Evolutionary conservation across 2,888 invertebrate genomes (phyloP).

Genomic region (Lycocerus yunnanus): DNA sequence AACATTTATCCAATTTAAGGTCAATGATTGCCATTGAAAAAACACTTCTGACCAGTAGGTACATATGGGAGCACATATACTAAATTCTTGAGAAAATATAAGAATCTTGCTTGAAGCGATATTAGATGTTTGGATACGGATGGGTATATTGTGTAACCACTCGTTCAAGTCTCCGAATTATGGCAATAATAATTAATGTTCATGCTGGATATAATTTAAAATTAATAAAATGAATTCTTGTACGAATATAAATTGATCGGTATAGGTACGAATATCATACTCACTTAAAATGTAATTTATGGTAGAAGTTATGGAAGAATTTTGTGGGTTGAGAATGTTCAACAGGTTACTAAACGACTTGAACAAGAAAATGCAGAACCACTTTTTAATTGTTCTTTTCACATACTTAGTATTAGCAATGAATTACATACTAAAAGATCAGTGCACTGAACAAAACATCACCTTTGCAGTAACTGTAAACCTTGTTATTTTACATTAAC

Average conservation of each 20-base stretch:
- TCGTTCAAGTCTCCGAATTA: conserved; percentile 8
- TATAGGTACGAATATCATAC: not conserved
- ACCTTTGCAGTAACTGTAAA: not conserved
- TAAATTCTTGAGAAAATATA: conserved; percentile 9
- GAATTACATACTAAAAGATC: not conserved
- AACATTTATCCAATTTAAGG: conserved; percentile 12
- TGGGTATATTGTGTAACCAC: conserved; percentile 11
- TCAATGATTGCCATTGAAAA: conserved; percentile 26
- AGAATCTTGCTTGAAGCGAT: conserved; percentile 8
- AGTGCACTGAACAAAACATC: not conserved
- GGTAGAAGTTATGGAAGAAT: not conserved
- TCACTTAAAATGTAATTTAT: not conserved
- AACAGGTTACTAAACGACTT: not conserved
- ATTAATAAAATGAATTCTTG: not conserved
- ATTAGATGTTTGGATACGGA: conserved; percentile 9
- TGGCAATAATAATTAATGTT: not conserved
- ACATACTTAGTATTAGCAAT: not conserved
- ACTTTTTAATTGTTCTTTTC: conserved; percentile 1
- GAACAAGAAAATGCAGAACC: conserved; percentile 4
- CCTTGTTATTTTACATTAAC: not conserved
- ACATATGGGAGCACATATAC: not conserved
- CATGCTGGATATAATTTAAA: not conserved
- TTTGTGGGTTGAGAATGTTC: not conserved
- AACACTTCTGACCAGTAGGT: not conserved
- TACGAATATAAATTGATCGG: not conserved